phyloP scores from a whole-genome alignment of 1,140 invertebrate species.

The Drosophila orosa region DNA sequence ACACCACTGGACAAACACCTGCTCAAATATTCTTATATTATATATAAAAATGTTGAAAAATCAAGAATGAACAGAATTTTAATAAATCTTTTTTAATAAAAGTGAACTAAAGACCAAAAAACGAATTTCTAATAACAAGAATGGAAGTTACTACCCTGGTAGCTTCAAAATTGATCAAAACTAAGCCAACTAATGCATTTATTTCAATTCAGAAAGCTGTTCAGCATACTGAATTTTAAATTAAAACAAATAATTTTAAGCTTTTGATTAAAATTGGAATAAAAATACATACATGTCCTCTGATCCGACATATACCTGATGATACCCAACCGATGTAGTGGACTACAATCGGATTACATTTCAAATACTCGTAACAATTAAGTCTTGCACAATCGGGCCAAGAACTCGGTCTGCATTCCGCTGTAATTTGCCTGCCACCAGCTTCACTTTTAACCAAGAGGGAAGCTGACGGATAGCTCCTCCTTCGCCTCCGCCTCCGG shows the following conservation, averaged over 20 bases:
- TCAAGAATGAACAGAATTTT: not conserved
- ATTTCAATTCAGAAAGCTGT: too few species aligned
- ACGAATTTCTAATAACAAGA: too few species aligned
- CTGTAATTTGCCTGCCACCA: not conserved
- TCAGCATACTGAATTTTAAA: too few species aligned
- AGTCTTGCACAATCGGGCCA: conserved; percentile 24
- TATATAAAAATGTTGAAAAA: too few species aligned
- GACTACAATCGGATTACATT: not conserved
- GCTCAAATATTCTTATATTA: too few species aligned
- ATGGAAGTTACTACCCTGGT: too few species aligned
- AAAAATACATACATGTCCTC: not conserved
- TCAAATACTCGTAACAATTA: not conserved
- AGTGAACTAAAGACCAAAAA: not conserved
- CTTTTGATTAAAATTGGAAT: too few species aligned
- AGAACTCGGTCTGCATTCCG: conserved; percentile 23
- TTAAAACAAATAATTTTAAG: too few species aligned
- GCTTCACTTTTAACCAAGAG: not conserved
- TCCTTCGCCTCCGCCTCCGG: not conserved
- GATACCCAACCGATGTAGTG: not conserved
- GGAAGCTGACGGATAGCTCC: conserved; percentile 1
- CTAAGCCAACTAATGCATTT: too few species aligned
- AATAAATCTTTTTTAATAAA: not conserved
- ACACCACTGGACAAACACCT: too few species aligned
- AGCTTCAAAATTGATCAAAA: too few species aligned
- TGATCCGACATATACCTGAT: not conserved